A percentile compares a stretch with the other conserved stretches of the same genome.
Evolutionary conservation across 2,113 vertebrate species (phyloP).

Genomic region (Tringa solitaria): DNA sequence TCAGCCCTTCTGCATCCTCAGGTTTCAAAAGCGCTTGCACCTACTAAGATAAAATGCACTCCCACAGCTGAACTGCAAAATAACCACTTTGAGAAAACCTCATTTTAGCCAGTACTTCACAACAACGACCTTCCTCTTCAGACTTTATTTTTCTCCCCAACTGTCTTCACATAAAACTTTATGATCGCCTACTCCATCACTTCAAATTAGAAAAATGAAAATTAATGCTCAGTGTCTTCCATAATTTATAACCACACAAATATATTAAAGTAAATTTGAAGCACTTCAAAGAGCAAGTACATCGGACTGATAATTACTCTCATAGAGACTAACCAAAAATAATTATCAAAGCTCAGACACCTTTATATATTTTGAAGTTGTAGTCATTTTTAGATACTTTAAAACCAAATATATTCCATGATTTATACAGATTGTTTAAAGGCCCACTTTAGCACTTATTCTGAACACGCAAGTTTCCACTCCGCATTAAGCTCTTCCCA

Average conservation of each 20-base stretch:
- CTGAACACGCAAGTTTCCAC: not conserved
- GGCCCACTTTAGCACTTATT: not conserved
- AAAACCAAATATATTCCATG: not conserved
- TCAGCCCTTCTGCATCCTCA: not conserved
- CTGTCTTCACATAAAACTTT: not conserved
- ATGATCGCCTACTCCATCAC: not conserved
- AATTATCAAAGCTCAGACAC: not conserved
- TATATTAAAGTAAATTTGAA: not conserved
- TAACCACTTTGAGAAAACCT: not conserved
- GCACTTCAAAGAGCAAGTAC: not conserved
- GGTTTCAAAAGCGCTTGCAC: not conserved
- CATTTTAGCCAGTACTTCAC: not conserved
- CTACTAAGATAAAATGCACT: not conserved
- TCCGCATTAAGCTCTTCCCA: not conserved
- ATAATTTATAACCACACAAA: not conserved
- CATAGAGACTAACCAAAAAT: not conserved
- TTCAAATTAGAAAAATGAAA: not conserved
- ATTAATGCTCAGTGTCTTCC: not conserved
- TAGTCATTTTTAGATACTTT: not conserved
- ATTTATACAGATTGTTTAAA: not conserved
- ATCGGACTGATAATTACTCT: not conserved
- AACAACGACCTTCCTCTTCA: not conserved
- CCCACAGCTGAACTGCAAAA: not conserved
- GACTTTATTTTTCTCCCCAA: not conserved
- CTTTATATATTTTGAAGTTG: not conserved